A percentile compares a stretch with the other conserved stretches of the same genome.
phyloP scores from a whole-genome alignment of 2,888 invertebrate species.

The Tupiocoris notatus region DNA sequence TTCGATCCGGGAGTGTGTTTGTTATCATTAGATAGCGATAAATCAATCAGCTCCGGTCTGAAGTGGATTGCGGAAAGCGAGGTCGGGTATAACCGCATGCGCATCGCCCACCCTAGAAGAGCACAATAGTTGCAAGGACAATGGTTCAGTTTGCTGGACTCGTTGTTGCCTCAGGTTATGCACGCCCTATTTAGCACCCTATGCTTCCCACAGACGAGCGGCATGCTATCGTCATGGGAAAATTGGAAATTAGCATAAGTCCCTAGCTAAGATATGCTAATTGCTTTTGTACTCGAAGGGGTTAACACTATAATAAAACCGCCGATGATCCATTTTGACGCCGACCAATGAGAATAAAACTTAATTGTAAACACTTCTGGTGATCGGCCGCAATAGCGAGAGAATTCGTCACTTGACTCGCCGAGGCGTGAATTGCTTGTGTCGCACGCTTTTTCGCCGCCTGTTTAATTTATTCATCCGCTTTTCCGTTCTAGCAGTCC shows the following conservation, averaged over 20 bases:
- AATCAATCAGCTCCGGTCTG: slow-evolving; percentile 8
- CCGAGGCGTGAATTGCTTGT: background rate
- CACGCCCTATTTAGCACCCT: slow-evolving; percentile 21
- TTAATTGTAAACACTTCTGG: slow-evolving; percentile 25
- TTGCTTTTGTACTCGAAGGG: slow-evolving; percentile 4
- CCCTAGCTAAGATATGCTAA: slow-evolving; percentile 17
- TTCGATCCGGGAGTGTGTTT: background rate
- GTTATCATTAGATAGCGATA: slow-evolving; percentile 28
- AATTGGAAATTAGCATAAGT: slow-evolving; percentile 16
- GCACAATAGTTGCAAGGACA: background rate
- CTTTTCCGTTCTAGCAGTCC: background rate
- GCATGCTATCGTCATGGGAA: slow-evolving; percentile 7
- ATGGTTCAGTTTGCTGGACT: background rate
- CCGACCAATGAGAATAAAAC: slow-evolving; percentile 8
- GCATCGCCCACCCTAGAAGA: background rate
- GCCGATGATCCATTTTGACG: background rate
- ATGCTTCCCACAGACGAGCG: slow-evolving; percentile 27
- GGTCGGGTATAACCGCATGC: too few relatives aligned
- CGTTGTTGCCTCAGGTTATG: slow-evolving; percentile 26
- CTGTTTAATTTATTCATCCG: slow-evolving; percentile 12
- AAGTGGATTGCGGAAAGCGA: background rate
- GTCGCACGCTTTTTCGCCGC: background rate
- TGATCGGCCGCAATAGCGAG: too few relatives aligned
- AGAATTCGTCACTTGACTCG: slow-evolving; percentile 20
- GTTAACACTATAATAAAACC: background rate